These are phyloP conservation scores for Pocillopora damicornis DNA, from an alignment of 64 coral and sea anemone genomes.

Conservation along the genomic window DNA sequence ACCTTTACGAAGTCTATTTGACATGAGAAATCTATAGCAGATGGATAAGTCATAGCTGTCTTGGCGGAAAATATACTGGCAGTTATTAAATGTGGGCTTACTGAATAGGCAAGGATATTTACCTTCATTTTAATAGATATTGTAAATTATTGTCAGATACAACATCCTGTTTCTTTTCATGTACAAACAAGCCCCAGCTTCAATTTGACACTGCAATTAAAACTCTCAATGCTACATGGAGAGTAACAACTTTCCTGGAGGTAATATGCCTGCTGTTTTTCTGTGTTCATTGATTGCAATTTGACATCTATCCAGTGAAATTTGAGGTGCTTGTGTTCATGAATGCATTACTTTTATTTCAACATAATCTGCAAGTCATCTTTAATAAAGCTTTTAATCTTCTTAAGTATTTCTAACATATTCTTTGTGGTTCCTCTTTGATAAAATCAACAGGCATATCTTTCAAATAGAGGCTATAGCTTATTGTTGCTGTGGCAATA, in stretches of 20 bases:
- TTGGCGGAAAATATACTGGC: background rate
- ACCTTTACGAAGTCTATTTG: background rate
- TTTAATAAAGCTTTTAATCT: constrained; percentile 45
- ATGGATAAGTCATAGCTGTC: background rate
- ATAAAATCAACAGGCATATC: background rate
- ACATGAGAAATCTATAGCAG: background rate
- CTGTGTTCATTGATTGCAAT: background rate
- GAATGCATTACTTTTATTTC: constrained; percentile 21
- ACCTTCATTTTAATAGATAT: constrained; percentile 8
- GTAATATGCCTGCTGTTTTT: background rate
- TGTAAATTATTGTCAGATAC: background rate
- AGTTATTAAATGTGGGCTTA: background rate
- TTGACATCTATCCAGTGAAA: constrained; percentile 19
- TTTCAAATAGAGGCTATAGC: background rate
- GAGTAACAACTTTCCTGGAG: background rate
- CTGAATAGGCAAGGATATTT: constrained; percentile 21
- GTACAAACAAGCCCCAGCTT: background rate
- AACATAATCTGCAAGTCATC: constrained; percentile 1
- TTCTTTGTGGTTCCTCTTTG: background rate
- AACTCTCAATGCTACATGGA: background rate
- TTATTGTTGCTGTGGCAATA: no score
- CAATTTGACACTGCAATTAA: constrained; percentile 14
- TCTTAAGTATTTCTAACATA: constrained; percentile 36
- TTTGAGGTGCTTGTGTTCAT: constrained; percentile 12
- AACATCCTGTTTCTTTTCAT: constrained; percentile 13